Percentiles rank a stretch among this genome's conserved stretches.
phyloP scores from a whole-genome alignment of 2,888 invertebrate species.

The Zeuzera pyrina region DNA sequence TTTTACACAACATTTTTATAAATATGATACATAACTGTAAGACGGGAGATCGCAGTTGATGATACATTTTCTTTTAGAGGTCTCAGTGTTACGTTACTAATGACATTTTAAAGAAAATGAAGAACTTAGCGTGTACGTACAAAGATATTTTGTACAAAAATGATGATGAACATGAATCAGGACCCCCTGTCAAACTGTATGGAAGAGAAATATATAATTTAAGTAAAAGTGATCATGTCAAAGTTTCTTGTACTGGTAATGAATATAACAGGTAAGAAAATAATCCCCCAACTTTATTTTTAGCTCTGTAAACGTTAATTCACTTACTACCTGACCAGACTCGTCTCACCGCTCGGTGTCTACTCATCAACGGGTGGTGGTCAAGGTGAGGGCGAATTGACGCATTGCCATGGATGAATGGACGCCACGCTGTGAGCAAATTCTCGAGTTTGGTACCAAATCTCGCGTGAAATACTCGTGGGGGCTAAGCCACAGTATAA shows the following conservation, averaged over 20 bases:
- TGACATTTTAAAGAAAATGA: slow-evolving; percentile 29
- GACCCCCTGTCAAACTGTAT: slow-evolving; percentile 59
- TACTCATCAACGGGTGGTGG: too few relatives aligned
- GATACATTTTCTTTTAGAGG: background rate
- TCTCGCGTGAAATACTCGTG: too few relatives aligned
- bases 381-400: too few relatives aligned
- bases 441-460: too few relatives aligned
- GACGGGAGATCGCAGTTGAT: too few relatives aligned
- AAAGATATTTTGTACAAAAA: slow-evolving; percentile 79
- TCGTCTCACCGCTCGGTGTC: background rate
- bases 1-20: too few relatives aligned
- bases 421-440: too few relatives aligned
- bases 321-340: background rate
- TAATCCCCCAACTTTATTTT: background rate
- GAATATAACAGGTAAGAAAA: slow-evolving; percentile 31
- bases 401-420: too few relatives aligned
- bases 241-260: slow-evolving; percentile 74
- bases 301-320: background rate
- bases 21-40: too few relatives aligned
- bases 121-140: slow-evolving; percentile 67
- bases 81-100: slow-evolving; percentile 38
- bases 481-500: too few relatives aligned
- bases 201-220: slow-evolving; percentile 75
- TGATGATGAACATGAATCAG: slow-evolving; percentile 74
- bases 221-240: slow-evolving; percentile 79